phyloP scores from a whole-genome alignment of 2,888 invertebrate species.

The Plagodis pulveraria region DNA sequence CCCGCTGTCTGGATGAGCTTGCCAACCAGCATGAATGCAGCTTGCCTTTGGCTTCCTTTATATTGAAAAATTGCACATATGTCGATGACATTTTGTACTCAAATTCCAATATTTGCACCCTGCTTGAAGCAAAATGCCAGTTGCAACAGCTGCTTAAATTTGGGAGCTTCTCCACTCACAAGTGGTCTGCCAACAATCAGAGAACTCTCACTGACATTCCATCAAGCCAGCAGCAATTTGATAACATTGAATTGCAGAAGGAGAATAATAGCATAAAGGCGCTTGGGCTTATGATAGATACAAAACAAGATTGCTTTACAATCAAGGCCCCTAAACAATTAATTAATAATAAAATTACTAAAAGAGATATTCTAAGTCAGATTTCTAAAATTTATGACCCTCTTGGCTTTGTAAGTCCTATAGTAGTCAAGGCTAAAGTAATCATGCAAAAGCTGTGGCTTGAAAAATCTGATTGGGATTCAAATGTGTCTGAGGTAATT shows the following conservation, averaged over 20 bases:
- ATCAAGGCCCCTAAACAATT: not conserved
- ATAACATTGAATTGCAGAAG: not conserved
- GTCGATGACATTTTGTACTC: constrained; percentile 1
- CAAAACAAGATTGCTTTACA: not conserved
- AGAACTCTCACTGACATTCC: not conserved
- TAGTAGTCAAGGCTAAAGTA: too few species aligned
- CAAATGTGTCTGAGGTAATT: too few species aligned
- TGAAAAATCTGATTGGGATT: too few species aligned
- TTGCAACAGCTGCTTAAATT: too few species aligned
- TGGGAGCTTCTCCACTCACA: not conserved
- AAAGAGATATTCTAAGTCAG: not conserved
- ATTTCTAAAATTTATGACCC: too few species aligned
- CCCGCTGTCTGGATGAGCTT: constrained; percentile 25
- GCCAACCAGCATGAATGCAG: constrained; percentile 6
- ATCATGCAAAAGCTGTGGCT: too few species aligned
- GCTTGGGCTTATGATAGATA: not conserved
- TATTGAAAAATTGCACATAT: constrained; percentile 1
- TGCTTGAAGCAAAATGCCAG: not conserved
- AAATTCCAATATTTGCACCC: not conserved
- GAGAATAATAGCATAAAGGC: not conserved
- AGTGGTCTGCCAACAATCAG: not conserved
- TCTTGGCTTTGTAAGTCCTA: too few species aligned
- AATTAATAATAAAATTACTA: not conserved
- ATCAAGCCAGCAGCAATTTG: not conserved
- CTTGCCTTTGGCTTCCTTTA: not conserved